These are phyloP conservation scores for Notamacropus eugenii DNA, from an alignment of 2,797 vertebrate species.

Conservation along the genomic window DNA sequence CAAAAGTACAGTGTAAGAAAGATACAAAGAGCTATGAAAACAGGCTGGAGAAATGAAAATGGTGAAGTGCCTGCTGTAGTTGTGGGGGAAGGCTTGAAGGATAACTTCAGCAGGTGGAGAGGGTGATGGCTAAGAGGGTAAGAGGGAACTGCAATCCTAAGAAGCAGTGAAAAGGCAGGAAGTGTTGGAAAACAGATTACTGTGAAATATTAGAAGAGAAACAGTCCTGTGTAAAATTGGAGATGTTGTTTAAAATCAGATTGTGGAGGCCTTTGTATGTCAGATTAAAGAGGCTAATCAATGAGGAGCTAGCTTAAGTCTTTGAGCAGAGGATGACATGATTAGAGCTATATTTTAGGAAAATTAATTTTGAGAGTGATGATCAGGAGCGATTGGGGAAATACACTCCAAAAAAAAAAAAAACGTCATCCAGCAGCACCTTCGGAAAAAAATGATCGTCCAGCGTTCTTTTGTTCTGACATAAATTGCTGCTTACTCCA, in stretches of 20 bases:
- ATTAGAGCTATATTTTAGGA: not conserved
- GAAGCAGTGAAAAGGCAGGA: not conserved
- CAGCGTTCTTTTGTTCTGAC: not conserved
- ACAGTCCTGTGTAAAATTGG: not conserved
- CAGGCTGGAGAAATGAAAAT: not conserved
- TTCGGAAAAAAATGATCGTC: not conserved
- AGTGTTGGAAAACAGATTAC: not conserved
- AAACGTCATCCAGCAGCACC: not conserved
- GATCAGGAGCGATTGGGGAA: not conserved
- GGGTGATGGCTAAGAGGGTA: not conserved
- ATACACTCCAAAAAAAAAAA: not conserved
- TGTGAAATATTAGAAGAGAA: not conserved
- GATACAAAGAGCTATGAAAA: not conserved
- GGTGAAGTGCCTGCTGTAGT: not conserved
- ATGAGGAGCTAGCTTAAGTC: not conserved
- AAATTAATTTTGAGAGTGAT: not conserved
- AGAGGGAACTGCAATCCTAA: not conserved
- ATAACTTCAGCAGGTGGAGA: not conserved
- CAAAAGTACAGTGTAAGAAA: not conserved
- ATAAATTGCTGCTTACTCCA: not conserved
- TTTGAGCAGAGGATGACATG: not conserved
- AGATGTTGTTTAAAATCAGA: not conserved
- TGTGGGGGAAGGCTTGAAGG: not conserved
- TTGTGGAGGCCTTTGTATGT: not conserved
- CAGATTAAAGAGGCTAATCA: not conserved